Evolutionary conservation across 1,140 invertebrate genomes (phyloP).

Genomic region (Zelostemma sp.): DNA sequence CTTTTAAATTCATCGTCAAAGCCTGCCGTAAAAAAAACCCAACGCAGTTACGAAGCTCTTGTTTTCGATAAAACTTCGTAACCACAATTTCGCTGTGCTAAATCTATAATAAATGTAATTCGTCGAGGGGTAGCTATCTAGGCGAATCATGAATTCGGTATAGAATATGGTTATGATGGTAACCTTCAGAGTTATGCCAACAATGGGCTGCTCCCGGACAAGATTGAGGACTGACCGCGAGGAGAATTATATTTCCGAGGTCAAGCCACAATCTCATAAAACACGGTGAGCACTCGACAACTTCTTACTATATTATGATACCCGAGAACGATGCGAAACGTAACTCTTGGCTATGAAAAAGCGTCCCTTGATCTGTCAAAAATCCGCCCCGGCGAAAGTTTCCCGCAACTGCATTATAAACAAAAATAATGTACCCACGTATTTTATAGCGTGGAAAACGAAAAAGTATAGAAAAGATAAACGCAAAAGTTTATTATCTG

Average conservation of each 20-base stretch:
- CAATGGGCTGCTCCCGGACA: conserved; percentile 58
- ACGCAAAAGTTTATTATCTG: conserved; percentile 50
- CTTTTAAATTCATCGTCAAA: background rate
- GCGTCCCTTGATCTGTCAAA: too few relatives aligned
- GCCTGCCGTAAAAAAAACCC: background rate
- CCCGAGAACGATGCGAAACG: conserved; percentile 19
- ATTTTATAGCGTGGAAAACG: conserved; percentile 44
- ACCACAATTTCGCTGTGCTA: background rate
- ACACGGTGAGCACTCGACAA: conserved; percentile 25
- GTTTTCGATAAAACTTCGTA: too few relatives aligned
- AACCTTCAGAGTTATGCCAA: conserved; percentile 58
- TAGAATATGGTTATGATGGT: conserved; percentile 56
- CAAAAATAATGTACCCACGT: background rate
- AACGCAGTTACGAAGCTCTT: too few relatives aligned
- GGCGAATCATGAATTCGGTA: conserved; percentile 58
- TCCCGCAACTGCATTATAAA: background rate
- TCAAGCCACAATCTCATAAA: conserved; percentile 58
- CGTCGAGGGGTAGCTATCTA: conserved; percentile 39
- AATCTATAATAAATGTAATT: conserved; percentile 28
- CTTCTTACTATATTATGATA: conserved; percentile 30
- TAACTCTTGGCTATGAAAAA: background rate
- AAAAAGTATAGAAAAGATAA: conserved; percentile 50
- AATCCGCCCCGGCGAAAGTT: too few relatives aligned
- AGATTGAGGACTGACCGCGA: conserved; percentile 63
- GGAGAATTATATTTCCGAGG: conserved; percentile 65